These are phyloP conservation scores for Pyrgilauda ruficollis DNA, from an alignment of 2,113 vertebrate species.

Conservation along the genomic window DNA sequence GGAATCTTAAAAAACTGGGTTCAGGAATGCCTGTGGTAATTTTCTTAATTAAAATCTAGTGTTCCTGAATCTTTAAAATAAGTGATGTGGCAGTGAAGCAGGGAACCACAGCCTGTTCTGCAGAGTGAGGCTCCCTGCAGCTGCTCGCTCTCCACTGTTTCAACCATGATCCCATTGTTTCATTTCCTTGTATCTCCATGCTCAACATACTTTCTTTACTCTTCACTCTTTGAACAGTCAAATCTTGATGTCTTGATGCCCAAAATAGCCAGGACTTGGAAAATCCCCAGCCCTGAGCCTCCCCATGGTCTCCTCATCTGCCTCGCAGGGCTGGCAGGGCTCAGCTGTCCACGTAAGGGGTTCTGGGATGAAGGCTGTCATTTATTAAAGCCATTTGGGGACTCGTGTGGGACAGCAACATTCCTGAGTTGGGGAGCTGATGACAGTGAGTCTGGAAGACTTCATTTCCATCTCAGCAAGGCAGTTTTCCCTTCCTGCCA, in stretches of 20 bases:
- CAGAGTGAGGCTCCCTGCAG: not conserved
- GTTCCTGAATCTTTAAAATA: not conserved
- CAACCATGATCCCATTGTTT: not conserved
- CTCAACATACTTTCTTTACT: not conserved
- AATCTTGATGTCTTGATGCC: not conserved
- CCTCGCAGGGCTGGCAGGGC: not conserved
- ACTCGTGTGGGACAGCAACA: not conserved
- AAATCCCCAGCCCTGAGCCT: not conserved
- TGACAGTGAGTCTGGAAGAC: constrained; percentile 36
- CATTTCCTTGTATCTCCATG: not conserved
- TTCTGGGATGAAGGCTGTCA: not conserved
- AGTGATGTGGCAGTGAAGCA: not conserved
- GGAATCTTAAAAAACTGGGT: not conserved
- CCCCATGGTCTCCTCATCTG: not conserved
- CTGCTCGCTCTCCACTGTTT: not conserved
- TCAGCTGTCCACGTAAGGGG: constrained; percentile 11
- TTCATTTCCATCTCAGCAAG: constrained; percentile 13
- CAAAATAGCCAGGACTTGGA: not conserved
- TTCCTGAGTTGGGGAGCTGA: constrained; percentile 2
- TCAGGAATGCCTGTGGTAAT: not conserved
- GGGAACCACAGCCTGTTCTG: not conserved
- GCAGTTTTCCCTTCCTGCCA: not conserved
- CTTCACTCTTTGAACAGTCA: not conserved
- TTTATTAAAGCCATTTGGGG: constrained; percentile 47
- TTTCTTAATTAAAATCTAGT: not conserved